Conservation (phyloP, 2,113 vertebrate species). For the Pleuronectes platessa region DNA sequence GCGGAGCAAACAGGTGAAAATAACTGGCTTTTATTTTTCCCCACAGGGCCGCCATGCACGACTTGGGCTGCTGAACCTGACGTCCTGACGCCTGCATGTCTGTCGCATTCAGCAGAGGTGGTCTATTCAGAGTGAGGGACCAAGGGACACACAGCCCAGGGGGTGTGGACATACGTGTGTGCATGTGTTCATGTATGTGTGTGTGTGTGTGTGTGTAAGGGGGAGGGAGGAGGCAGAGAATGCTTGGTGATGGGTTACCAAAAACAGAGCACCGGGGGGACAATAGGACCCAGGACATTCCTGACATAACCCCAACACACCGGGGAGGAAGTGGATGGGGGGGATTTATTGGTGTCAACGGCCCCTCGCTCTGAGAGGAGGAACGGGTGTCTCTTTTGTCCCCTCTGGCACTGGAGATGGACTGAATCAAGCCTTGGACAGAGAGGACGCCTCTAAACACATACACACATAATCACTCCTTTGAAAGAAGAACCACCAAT, state of each 20-base stretch:
- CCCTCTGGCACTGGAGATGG: slow-evolving; percentile 74
- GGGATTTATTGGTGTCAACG: slow-evolving; percentile 83
- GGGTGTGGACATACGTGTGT: slow-evolving; percentile 59
- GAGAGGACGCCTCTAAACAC: slow-evolving; percentile 74
- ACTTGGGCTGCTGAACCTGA: slow-evolving; percentile 76
- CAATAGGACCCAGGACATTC: slow-evolving; percentile 82
- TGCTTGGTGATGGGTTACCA: slow-evolving; percentile 82
- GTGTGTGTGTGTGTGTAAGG: slow-evolving; percentile 51
- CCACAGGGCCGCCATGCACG: slow-evolving; percentile 48
- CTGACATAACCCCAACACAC: slow-evolving; percentile 84
- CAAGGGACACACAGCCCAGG: slow-evolving; percentile 67
- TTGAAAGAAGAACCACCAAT: slow-evolving; percentile 80
- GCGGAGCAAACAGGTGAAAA: slow-evolving; percentile 79
- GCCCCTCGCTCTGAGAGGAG: slow-evolving; percentile 73
- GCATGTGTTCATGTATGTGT: slow-evolving; percentile 42
- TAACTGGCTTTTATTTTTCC: slow-evolving; percentile 66
- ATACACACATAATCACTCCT: slow-evolving; percentile 73
- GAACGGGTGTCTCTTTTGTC: slow-evolving; percentile 80
- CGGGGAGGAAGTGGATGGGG: slow-evolving; percentile 78
- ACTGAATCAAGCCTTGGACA: slow-evolving; percentile 76
- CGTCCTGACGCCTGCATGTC: slow-evolving; percentile 82
- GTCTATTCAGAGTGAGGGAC: slow-evolving; percentile 81
- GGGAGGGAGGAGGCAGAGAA: slow-evolving; percentile 74
- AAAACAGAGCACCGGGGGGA: slow-evolving; percentile 78
- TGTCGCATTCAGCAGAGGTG: slow-evolving; percentile 81